Conservation (phyloP, 35 echinoderm and acorn worm species). For the Heliocidaris tuberculata region DNA sequence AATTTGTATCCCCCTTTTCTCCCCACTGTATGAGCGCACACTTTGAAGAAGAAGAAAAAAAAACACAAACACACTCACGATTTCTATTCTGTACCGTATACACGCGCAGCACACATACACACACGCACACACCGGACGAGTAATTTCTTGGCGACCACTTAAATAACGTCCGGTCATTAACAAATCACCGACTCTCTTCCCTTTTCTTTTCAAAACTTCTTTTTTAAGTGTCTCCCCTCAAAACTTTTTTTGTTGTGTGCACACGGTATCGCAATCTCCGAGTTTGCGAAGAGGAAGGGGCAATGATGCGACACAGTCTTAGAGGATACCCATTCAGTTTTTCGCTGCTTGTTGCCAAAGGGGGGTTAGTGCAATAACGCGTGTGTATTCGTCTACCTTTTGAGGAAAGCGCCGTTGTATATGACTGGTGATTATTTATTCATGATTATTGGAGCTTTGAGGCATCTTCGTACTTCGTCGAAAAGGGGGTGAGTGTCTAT, state of each 20-base stretch:
- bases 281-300: not conserved
- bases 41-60: not conserved
- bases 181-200: not conserved
- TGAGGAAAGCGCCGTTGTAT: not conserved
- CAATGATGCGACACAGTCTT: not conserved
- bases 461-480: not conserved
- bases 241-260: not conserved
- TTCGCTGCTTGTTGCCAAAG: not conserved
- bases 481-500: not conserved
- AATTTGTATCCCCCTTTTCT: not conserved
- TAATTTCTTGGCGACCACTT: conserved; percentile 22
- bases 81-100: not conserved
- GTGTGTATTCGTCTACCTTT: not conserved
- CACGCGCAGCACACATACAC: not conserved
- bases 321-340: conserved; percentile 5
- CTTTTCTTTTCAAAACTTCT: conserved; percentile 17
- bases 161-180: not conserved
- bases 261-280: not conserved
- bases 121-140: not conserved
- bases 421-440: conserved; percentile 13
- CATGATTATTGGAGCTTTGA: not conserved
- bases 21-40: not conserved
- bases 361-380: not conserved
- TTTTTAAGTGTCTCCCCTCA: not conserved
- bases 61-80: not conserved